Evolutionary conservation across 2,888 invertebrate species (phyloP).

Genomic region (Cantharis flavilabris): DNA sequence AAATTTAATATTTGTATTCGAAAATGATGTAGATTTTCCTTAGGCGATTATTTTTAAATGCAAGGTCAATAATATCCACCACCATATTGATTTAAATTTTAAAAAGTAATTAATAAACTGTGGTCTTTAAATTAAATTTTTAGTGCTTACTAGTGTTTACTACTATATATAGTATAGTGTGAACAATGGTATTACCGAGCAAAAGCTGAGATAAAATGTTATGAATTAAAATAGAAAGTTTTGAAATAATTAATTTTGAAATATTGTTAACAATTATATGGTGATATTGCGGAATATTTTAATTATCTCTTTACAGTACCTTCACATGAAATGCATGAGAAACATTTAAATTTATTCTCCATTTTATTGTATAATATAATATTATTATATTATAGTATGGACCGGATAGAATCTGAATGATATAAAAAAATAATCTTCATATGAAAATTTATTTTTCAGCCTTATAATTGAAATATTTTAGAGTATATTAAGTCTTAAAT

Average conservation of each 20-base stretch:
- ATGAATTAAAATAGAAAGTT: background rate
- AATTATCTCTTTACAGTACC: background rate
- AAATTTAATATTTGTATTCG: too few species aligned
- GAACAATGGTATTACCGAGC: background rate
- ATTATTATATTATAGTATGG: background rate
- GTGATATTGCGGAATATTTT: background rate
- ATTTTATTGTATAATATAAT: background rate
- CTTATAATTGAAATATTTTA: background rate
- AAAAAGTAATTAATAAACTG: too few species aligned
- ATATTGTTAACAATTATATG: background rate
- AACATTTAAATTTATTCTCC: background rate
- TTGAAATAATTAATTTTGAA: background rate
- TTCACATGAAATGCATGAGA: background rate
- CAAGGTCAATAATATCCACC: background rate
- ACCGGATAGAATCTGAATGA: too few species aligned
- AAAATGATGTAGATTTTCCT: too few species aligned
- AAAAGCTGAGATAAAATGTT: background rate
- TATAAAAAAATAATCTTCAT: background rate
- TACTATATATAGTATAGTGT: background rate
- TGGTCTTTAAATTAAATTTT: too few species aligned
- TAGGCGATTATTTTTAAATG: background rate
- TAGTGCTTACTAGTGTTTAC: too few species aligned
- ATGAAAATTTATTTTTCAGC: background rate
- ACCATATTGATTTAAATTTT: too few species aligned
- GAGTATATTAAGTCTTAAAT: too few species aligned